Conservation (phyloP, 2,888 invertebrate species). For the Ellobium chinense region DNA sequence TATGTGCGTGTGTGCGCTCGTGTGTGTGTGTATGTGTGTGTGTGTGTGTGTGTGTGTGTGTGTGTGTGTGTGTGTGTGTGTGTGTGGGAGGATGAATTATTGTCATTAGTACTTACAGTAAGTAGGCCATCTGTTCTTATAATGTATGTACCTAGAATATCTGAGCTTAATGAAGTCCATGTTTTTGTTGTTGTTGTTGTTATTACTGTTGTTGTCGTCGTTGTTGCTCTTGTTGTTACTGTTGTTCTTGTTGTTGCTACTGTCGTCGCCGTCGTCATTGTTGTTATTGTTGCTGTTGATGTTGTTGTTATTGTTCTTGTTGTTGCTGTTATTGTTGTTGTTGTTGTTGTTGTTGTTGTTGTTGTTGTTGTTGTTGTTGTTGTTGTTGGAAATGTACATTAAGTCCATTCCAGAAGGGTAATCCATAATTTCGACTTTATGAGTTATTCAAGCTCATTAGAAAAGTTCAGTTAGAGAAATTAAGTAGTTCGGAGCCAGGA, state of each 20-base stretch:
- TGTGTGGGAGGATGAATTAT: background rate
- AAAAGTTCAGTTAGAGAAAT: no score
- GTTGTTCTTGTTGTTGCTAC: background rate
- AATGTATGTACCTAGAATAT: no score
- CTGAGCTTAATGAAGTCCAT: no score
- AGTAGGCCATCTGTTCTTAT: background rate
- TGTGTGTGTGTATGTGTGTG: background rate
- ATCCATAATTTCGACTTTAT: background rate
- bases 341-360: constrained; percentile 1
- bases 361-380: background rate
- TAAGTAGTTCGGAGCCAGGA: no score
- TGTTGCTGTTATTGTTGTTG: background rate
- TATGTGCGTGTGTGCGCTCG: background rate
- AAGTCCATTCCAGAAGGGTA: background rate
- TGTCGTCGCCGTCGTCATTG: background rate
- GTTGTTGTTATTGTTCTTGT: constrained; percentile 3
- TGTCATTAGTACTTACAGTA: background rate
- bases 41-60: background rate
- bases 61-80: background rate
- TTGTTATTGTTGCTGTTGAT: background rate
- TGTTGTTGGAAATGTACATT: background rate
- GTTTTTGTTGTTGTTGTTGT: background rate
- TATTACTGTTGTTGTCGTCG: background rate
- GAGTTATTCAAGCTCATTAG: no score
- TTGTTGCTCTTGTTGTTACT: background rate